Base-by-base conservation (phyloP, 2,888 invertebrate genomes). In the Troilus luridus region DNA sequence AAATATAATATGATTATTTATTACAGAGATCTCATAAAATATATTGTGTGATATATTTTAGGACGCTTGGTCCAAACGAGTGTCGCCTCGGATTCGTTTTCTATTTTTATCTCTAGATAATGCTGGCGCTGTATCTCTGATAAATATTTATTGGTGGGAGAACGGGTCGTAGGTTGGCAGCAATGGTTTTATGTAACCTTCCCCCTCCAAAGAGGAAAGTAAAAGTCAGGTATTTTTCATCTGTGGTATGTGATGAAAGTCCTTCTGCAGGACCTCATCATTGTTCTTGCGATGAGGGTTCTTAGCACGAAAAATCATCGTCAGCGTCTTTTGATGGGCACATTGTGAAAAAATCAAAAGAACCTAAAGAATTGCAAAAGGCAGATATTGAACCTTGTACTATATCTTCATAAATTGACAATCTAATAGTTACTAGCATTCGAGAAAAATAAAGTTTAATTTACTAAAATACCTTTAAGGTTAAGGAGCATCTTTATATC, bases 181-280 rank as follows among this genome's bases (percentile, higher is more conserved):
- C 64, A 64, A 54, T 64, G 89, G 89, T 89, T 89, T 89, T 89
- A 89, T 89, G 64, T 89, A 89, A 89, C 64, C 64, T 89, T 72
- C 72, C 77, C 90, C 90, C 90, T n/a, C 72, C 90, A 21, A 17
- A 14, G 21, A 90, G 56, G 24, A 90, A 90, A 90, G 90, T 90
- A 90, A 90, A 90, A 90, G 90, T 90, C 58, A 90, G 90, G 90
- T 77, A 90, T 90, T 90, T 90, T 90, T 90, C 90, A 90, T 90
- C 90, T 77, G 72, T 72, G 90, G 72, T 90, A 90, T 90, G 90
- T 90, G 90, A 90, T 90, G 90, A 90, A 90, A 90, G 72, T 90
- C 77, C 89, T 9, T n/a, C 62, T 21, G 85, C 21, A 56, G 56
- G 85, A 58, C 85, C 85, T 85, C 85, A 85, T 85, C 85, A 85